phyloP scores from a whole-genome alignment of 2,113 vertebrate genomes.

The Sturnira hondurensis region DNA sequence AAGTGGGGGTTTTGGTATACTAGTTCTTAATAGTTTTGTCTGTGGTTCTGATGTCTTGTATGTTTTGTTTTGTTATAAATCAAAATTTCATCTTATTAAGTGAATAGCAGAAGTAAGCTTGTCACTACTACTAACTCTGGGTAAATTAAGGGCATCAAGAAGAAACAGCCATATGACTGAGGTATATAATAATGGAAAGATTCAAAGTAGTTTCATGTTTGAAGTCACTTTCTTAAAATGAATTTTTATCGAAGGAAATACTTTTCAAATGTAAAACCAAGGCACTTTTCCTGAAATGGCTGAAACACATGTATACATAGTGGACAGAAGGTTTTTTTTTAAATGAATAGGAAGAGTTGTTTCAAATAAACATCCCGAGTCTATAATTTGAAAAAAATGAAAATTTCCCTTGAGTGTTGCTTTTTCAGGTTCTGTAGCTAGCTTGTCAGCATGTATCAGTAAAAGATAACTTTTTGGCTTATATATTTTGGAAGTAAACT shows the following conservation, averaged over 20 bases:
- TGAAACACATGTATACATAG: neutral
- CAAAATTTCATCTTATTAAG: conserved; percentile 61
- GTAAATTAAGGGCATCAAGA: neutral
- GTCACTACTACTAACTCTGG: neutral
- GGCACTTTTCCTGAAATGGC: conserved; percentile 29
- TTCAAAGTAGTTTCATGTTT: conserved; percentile 33
- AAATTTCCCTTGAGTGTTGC: neutral
- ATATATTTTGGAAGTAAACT: conserved; percentile 9
- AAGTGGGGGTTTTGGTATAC: conserved; percentile 5
- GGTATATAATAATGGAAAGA: neutral
- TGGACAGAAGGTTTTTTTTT: neutral
- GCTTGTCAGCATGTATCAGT: neutral
- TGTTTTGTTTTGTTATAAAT: conserved; percentile 67
- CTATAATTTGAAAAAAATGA: conserved; percentile 50
- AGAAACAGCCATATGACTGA: conserved; percentile 5
- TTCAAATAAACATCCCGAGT: conserved; percentile 6
- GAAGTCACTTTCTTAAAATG: conserved; percentile 38
- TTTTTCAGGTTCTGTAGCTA: conserved; percentile 11
- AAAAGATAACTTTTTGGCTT: conserved; percentile 24
- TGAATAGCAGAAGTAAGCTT: conserved; percentile 23
- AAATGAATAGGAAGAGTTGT: neutral
- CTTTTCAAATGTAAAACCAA: conserved; percentile 17
- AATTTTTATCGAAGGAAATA: conserved; percentile 6
- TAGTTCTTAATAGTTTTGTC: conserved; percentile 46
- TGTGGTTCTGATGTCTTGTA: conserved; percentile 36